Conservation (phyloP, 1,140 invertebrate species). For the Drosophila punjabiensis region DNA sequence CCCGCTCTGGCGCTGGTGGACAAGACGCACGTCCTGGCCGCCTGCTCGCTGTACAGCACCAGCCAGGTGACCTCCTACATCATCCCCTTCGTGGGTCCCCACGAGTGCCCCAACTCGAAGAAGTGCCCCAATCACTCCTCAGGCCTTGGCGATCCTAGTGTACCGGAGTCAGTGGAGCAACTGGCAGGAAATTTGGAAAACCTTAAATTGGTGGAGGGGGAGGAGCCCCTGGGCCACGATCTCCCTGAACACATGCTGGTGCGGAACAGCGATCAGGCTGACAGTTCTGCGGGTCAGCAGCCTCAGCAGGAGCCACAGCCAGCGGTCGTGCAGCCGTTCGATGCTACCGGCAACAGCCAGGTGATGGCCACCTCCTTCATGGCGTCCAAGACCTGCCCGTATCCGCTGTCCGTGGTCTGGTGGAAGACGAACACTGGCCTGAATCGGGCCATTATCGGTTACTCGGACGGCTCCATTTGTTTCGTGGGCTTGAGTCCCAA, state of each 20-base stretch:
- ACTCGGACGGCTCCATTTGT: conserved; percentile 89
- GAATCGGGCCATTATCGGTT: conserved; percentile 89
- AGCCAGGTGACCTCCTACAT: conserved; percentile 84
- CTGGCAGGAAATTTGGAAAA: conserved; percentile 48
- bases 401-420: conserved; percentile 88
- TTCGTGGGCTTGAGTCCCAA: conserved; percentile 89
- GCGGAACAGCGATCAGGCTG: conserved; percentile 17
- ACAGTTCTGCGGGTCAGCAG: not conserved
- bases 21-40: conserved; percentile 56
- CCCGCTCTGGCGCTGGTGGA: conserved; percentile 78
- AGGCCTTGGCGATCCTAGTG: conserved; percentile 9
- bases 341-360: conserved; percentile 86
- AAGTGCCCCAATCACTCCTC: conserved; percentile 79
- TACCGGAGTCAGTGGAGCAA: conserved; percentile 37
- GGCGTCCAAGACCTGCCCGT: conserved; percentile 86
- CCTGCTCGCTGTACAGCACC: conserved; percentile 64
- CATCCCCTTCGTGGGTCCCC: conserved; percentile 83
- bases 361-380: conserved; percentile 85
- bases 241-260: conserved; percentile 74
- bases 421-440: conserved; percentile 89
- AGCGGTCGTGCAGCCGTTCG: conserved; percentile 79
- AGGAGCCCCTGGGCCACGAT: conserved; percentile 69
- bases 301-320: conserved; percentile 19
- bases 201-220: conserved; percentile 42
- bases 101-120: conserved; percentile 84